These are phyloP conservation scores for Ashinkailepas kermadecensis DNA, from an alignment of 2,888 invertebrate species.

Conservation along the genomic window DNA sequence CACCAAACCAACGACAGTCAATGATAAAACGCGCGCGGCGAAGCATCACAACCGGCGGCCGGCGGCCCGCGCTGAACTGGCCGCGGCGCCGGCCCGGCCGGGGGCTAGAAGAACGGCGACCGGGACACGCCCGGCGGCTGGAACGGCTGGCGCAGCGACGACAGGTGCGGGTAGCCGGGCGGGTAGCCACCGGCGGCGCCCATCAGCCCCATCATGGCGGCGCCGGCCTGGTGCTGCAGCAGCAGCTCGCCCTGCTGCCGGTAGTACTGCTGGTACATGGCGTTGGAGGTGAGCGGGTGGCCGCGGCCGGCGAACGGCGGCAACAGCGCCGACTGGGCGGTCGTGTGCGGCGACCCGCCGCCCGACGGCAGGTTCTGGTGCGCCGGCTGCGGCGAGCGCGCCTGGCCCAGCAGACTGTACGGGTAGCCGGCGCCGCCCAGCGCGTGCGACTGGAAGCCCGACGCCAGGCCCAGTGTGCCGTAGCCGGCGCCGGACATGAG, in stretches of 20 bases:
- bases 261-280: constrained; percentile 4
- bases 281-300: neutral
- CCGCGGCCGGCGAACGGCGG: constrained; percentile 9
- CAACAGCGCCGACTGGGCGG: neutral
- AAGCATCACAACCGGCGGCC: neutral
- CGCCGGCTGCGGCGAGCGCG: constrained; percentile 23
- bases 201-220: neutral
- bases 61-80: neutral
- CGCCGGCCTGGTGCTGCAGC: constrained; percentile 17
- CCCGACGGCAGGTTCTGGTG: constrained; percentile 13
- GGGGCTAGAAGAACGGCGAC: neutral
- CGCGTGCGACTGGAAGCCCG: constrained; percentile 13
- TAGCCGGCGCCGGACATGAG: neutral
- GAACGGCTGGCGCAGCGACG: constrained; percentile 2
- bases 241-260: constrained; percentile 19
- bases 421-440: constrained; percentile 13
- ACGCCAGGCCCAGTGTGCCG: neutral
- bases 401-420: constrained; percentile 12
- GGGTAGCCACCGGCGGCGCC: constrained; percentile 19
- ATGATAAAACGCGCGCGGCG: neutral
- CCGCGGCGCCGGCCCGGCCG: too few relatives aligned
- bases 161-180: constrained; percentile 20
- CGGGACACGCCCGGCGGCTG: constrained; percentile 14
- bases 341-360: neutral
- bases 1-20: too few relatives aligned